A percentile compares a stretch with the other conserved stretches of the same genome.
These are phyloP conservation scores for Heliconius ismenius DNA, from an alignment of 2,888 invertebrate genomes.

Conservation along the genomic window DNA sequence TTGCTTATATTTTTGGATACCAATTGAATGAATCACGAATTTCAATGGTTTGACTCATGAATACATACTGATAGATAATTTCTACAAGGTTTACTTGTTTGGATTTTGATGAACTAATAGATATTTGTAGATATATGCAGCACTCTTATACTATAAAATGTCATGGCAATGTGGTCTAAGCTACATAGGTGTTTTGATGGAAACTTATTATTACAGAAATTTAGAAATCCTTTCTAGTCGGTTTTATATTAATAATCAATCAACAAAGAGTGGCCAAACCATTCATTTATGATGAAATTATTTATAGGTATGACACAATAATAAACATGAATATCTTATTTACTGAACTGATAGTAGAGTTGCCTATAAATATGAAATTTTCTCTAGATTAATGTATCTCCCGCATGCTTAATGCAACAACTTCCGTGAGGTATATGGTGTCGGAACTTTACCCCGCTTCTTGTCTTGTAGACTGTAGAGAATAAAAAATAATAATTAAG, in stretches of 20 bases:
- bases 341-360: neutral
- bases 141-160: neutral
- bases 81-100: neutral
- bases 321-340: neutral
- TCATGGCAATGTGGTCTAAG: neutral
- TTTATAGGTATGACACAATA: neutral
- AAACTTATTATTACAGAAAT: neutral
- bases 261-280: no score
- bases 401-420: neutral
- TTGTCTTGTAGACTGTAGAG: no score
- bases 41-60: neutral
- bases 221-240: neutral
- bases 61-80: neutral
- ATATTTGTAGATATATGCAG: neutral
- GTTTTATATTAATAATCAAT: neutral
- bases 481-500: no score
- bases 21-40: constrained; percentile 9
- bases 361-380: neutral
- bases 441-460: no score
- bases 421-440: no score
- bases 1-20: constrained; percentile 21
- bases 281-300: neutral
- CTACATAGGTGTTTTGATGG: no score
- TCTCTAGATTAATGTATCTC: neutral
- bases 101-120: neutral